phyloP scores from a whole-genome alignment of 2,113 vertebrate genomes.

The Gymnocephalus cernua region DNA sequence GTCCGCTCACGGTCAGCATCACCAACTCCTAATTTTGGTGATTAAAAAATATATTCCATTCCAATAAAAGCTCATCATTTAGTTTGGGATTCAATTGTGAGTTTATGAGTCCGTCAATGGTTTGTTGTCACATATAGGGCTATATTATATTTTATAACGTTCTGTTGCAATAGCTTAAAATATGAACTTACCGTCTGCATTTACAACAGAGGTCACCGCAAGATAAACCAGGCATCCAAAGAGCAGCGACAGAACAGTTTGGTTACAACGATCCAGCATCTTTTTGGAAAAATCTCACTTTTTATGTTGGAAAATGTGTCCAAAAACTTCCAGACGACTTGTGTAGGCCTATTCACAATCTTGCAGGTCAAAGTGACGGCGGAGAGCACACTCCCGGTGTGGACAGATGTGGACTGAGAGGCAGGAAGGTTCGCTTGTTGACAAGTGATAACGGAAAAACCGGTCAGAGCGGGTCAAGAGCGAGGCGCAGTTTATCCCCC shows the following conservation, averaged over 20 bases:
- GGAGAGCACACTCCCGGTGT: slow-evolving; percentile 39
- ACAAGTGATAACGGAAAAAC: slow-evolving; percentile 52
- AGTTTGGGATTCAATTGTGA: neutral
- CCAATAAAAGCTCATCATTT: neutral
- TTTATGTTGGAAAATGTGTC: slow-evolving; percentile 44
- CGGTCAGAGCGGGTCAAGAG: slow-evolving; percentile 68
- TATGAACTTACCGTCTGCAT: slow-evolving; percentile 86
- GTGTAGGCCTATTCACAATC: slow-evolving; percentile 32
- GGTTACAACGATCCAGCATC: slow-evolving; percentile 74
- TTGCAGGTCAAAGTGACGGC: slow-evolving; percentile 34
- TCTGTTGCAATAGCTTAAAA: neutral
- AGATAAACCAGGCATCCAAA: slow-evolving; percentile 82
- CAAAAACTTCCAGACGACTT: slow-evolving; percentile 43
- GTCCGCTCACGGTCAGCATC: neutral
- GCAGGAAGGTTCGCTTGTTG: slow-evolving; percentile 47
- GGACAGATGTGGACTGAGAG: slow-evolving; percentile 51
- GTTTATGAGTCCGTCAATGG: neutral
- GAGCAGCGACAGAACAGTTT: slow-evolving; percentile 68
- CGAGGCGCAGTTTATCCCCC: slow-evolving; percentile 83
- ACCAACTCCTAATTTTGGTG: neutral
- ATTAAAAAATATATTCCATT: neutral
- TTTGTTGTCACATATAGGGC: neutral
- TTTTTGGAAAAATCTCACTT: slow-evolving; percentile 40
- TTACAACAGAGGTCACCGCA: slow-evolving; percentile 74
- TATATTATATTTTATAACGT: neutral